Evolutionary conservation across 2,113 vertebrate genomes (phyloP), one percentile per base, ranked within the genome.

Genomic region (Chaetodon trifascialis): DNA sequence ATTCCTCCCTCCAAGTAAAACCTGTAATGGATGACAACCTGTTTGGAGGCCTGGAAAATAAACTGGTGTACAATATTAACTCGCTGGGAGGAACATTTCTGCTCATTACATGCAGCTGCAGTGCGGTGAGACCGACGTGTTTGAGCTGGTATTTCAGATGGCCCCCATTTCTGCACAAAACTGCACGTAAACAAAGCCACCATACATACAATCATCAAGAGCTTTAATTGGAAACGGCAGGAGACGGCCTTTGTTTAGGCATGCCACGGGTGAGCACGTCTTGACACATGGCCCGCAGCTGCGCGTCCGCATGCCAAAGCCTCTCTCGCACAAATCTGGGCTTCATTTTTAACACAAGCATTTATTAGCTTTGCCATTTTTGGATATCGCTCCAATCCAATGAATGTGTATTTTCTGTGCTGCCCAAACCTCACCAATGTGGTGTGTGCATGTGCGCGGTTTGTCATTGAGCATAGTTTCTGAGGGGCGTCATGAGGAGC

Each of bases 281-380:
- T 52, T 38, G 86, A 89, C 90, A 91, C 80, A 82, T 82, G 90
- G 79, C 56, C 54, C 60, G 71, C 91, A 91, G 92, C 92, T 93
- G 90, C 71, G 87, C 17, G 74, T 73, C 85, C 42, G 36, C 71
- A 55, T 82, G 77, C 88, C 85, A 84, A 67, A 83, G 55, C 54
- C 66, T 85, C 71, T 38, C 67, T 55, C 11, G 2, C 73, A 63
- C 9, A 76, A 87, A 90, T 79, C 83, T 89, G 86, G 88, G 63
- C 42, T 47, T 74, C 17, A 69, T 92, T 90, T 63, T 82, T 88
- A 78, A 75, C 82, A 82, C 75, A 67, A 58, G 59, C 73, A 74
- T 84, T 86, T 88, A 86, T 84, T 83, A 64, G 70, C 85, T 66
- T 92, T 85, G 59, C 89, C 90, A 90, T 94, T 93, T 93, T 93